Percentiles rank a stretch among this genome's conserved stretches.
Evolutionary conservation across 1,140 invertebrate species (phyloP).

Genomic region (Zeugodacus cucurbitae): DNA sequence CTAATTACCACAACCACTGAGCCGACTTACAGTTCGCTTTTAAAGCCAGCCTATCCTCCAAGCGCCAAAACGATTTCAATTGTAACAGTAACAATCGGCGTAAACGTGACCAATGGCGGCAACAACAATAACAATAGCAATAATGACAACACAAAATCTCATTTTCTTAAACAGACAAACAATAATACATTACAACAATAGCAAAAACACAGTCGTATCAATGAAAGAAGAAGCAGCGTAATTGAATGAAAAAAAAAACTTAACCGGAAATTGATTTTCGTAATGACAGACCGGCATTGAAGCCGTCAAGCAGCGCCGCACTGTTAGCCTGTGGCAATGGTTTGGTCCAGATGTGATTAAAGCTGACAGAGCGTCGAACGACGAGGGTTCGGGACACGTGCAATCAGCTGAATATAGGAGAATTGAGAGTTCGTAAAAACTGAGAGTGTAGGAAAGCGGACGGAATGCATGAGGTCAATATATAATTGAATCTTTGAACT

Average conservation of each 20-base stretch:
- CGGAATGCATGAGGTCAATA: background rate
- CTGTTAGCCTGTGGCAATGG: background rate
- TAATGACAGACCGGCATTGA: slow-evolving; percentile 17
- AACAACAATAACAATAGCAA: background rate
- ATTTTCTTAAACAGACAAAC: background rate
- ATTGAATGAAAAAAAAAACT: slow-evolving; percentile 3
- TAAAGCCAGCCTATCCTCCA: background rate
- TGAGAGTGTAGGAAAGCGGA: slow-evolving; percentile 13
- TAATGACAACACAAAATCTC: slow-evolving; percentile 1
- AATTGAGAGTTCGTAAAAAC: background rate
- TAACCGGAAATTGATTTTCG: slow-evolving; percentile 36
- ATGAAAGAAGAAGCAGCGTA: background rate
- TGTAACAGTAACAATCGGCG: background rate
- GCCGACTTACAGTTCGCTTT: background rate
- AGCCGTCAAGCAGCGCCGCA: background rate
- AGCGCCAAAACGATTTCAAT: slow-evolving; percentile 8
- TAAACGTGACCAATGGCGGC: slow-evolving; percentile 16
- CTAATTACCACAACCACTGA: background rate
- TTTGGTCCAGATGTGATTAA: slow-evolving; percentile 37
- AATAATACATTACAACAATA: slow-evolving; percentile 18
- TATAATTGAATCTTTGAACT: background rate
- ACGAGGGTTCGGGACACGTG: background rate
- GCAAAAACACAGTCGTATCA: background rate
- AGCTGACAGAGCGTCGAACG: background rate
- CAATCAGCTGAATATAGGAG: background rate